Evolutionary conservation across 2,888 invertebrate genomes (phyloP), one percentile per base, ranked within the genome.

Genomic region (Arctia plantaginis): DNA sequence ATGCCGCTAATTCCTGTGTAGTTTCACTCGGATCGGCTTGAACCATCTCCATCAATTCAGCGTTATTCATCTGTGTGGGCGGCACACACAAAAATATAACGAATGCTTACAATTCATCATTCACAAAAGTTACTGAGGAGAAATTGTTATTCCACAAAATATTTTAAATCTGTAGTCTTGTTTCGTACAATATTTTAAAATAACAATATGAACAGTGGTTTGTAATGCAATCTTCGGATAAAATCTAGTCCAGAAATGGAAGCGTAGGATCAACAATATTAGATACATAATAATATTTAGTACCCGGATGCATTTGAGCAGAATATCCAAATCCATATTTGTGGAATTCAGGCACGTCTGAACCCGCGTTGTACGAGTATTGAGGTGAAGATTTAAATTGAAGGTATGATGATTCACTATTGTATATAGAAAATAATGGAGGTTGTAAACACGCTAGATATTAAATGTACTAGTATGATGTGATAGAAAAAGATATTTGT

Each of bases 251-350:
- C 39, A 47, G 64, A 51, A 66, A 66, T 18, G 66, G 0, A 51
- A 51, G 51, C 27, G 18, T 20, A 66, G 51, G 27, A 66, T 71
- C 66, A 35, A 51, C 65, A 20, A 66, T 66, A 33, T 66, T 66
- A 27, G 39, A 65, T 33, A 47, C 44, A n/a, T n/a, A n/a, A n/a
- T n/a, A n/a, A 65, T 41, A 18, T 71, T 35, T 66, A 51, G 27
- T 71, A 30, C 23, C 65, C 23, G 65, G 65, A 51, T 47, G 71
- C 47, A 51, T 71, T 71, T 71, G 33, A 51, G 47, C 62, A 62
- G 59, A 73, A 73, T 69, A 69, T 55, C 39, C 55, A 55, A 69
- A 69, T 51, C 41, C 47, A 51, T 69, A 69, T 73, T 73, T 55
- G 69, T 51, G 51, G 30, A 69, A 66, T 33, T 64, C 27, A 59